Evolutionary conservation across 2,797 vertebrate species (phyloP).

Genomic region (Phataginus tricuspis): DNA sequence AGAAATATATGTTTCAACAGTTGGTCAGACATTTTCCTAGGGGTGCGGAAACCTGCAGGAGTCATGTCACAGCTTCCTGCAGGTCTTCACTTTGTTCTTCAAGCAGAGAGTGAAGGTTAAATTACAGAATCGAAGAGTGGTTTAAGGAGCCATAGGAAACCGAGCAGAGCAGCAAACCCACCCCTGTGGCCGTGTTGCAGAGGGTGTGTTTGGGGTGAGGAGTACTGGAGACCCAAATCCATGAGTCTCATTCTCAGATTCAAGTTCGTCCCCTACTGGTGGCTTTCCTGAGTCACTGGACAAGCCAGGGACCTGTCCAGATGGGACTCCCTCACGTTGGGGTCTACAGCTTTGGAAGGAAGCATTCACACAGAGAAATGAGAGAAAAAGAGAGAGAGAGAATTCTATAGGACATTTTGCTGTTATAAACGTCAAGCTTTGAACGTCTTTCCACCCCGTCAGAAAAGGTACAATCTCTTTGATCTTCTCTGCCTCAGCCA

Average conservation of each 20-base stretch:
- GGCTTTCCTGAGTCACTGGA: background rate
- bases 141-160: background rate
- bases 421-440: background rate
- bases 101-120: background rate
- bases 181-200: background rate
- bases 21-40: background rate
- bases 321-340: background rate
- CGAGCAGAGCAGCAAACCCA: background rate
- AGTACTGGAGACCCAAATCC: background rate
- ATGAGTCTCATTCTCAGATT: background rate
- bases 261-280: background rate
- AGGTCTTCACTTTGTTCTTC: background rate
- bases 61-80: background rate
- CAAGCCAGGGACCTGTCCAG: background rate
- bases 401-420: background rate
- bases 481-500: background rate
- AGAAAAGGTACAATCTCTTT: background rate
- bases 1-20: background rate
- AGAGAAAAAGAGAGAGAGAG: background rate
- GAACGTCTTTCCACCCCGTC: background rate
- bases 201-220: accelerated
- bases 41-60: background rate
- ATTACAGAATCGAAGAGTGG: background rate
- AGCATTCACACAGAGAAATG: background rate
- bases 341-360: background rate